These are phyloP conservation scores for Nineta flava DNA, from an alignment of 2,888 invertebrate species.

Conservation along the genomic window DNA sequence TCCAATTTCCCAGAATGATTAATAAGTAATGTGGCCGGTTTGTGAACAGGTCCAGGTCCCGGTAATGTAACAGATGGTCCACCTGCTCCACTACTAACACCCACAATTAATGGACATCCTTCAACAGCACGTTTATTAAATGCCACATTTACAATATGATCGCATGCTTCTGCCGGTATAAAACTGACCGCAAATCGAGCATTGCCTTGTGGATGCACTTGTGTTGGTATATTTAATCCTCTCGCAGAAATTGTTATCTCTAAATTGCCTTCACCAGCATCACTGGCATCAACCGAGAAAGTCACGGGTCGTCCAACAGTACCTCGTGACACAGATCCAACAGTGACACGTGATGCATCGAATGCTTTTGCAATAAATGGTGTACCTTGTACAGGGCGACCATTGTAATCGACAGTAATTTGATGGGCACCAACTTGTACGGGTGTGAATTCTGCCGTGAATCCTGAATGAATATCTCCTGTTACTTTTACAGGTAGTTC, in stretches of 20 bases:
- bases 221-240: constrained; percentile 86
- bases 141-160: constrained; percentile 91
- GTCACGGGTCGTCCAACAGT: constrained; percentile 84
- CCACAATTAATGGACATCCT: constrained; percentile 83
- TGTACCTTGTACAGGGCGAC: constrained; percentile 74
- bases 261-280: constrained; percentile 92
- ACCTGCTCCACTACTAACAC: constrained; percentile 44
- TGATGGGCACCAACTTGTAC: constrained; percentile 85
- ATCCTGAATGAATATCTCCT: constrained; percentile 73
- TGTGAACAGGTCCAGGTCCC: constrained; percentile 54
- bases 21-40: constrained; percentile 51
- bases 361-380: constrained; percentile 85
- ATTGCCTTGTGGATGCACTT: constrained; percentile 84
- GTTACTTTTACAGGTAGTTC: constrained; percentile 81
- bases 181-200: constrained; percentile 91
- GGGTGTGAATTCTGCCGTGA: constrained; percentile 85
- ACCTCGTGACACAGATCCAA: constrained; percentile 62
- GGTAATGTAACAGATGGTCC: constrained; percentile 56
- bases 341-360: constrained; percentile 72
- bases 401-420: constrained; percentile 82
- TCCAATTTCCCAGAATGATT: constrained; percentile 77
- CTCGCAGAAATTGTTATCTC: constrained; percentile 93
- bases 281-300: constrained; percentile 87
- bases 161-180: constrained; percentile 83
- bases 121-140: constrained; percentile 85